These are phyloP conservation scores for Fulica atra DNA, from an alignment of 2,113 vertebrate genomes.

Conservation along the genomic window DNA sequence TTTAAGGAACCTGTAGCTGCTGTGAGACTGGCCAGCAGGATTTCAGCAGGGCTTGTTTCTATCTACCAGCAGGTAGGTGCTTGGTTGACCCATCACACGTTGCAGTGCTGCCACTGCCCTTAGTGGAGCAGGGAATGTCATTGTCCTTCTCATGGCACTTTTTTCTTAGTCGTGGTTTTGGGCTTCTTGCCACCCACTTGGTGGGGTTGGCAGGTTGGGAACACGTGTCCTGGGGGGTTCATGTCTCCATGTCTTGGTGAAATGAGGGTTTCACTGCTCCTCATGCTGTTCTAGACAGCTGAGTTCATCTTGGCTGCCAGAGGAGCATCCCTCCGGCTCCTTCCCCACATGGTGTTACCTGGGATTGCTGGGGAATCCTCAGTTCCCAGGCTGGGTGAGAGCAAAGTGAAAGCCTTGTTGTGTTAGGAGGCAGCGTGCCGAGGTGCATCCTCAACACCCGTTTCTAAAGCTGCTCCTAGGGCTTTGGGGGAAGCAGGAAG, in stretches of 20 bases:
- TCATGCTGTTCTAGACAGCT: not conserved
- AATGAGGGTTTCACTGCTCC: not conserved
- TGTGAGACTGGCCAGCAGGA: not conserved
- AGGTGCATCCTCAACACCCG: not conserved
- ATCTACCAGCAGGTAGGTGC: not conserved
- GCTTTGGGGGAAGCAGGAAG: too few relatives aligned
- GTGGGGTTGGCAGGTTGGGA: not conserved
- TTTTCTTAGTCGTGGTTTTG: too few relatives aligned
- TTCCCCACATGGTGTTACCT: fast-evolving
- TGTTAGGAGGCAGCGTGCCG: fast-evolving
- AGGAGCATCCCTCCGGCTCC: not conserved
- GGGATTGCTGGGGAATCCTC: not conserved
- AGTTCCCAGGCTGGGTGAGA: too few relatives aligned
- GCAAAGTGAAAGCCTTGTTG: too few relatives aligned
- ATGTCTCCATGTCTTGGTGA: not conserved
- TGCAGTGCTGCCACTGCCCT: not conserved
- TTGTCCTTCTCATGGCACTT: too few relatives aligned
- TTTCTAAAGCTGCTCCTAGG: fast-evolving
- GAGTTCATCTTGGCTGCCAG: not conserved
- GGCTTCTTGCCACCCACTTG: too few relatives aligned
- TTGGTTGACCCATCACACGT: fast-evolving
- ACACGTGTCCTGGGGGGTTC: not conserved
- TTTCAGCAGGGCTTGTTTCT: not conserved
- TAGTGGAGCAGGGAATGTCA: too few relatives aligned
- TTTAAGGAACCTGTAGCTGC: fast-evolving